Evolutionary conservation across 2,113 vertebrate species (phyloP).

Genomic region (Romanogobio albipinnatus): DNA sequence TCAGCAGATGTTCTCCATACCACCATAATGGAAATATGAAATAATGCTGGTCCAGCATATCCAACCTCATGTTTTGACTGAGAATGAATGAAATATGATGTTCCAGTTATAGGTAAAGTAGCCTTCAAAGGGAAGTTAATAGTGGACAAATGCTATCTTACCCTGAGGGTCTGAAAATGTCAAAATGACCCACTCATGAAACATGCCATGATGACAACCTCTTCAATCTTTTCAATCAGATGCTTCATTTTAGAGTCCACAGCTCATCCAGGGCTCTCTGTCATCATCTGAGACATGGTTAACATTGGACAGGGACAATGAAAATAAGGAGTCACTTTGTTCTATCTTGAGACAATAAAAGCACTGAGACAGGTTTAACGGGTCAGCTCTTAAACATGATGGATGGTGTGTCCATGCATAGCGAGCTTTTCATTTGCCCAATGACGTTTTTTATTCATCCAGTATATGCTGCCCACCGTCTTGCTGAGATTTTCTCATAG

Average conservation of each 20-base stretch:
- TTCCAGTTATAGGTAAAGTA: neutral
- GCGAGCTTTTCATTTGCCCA: conserved; percentile 32
- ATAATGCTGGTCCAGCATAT: neutral
- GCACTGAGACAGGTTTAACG: conserved; percentile 14
- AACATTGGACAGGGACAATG: neutral
- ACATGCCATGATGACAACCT: neutral
- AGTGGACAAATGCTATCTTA: neutral
- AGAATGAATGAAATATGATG: neutral
- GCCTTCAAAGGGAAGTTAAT: neutral
- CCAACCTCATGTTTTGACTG: neutral
- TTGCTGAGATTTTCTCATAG: conserved; percentile 26
- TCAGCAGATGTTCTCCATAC: conserved; percentile 32
- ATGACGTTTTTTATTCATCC: conserved; percentile 36
- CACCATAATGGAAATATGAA: conserved; percentile 13
- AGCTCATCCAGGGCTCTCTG: conserved; percentile 12
- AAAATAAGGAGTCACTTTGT: conserved; percentile 34
- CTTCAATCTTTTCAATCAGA: conserved; percentile 18
- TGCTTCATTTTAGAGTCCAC: neutral
- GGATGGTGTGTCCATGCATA: conserved; percentile 32
- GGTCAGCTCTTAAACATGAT: conserved; percentile 38
- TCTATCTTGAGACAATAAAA: conserved; percentile 25
- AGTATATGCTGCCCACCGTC: neutral
- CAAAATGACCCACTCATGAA: neutral
- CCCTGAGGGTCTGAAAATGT: neutral
- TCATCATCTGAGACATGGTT: conserved; percentile 11